Evolutionary conservation across 2,888 invertebrate genomes (phyloP), one percentile per base, ranked within the genome.

Genomic region (Cybosia mesomella): DNA sequence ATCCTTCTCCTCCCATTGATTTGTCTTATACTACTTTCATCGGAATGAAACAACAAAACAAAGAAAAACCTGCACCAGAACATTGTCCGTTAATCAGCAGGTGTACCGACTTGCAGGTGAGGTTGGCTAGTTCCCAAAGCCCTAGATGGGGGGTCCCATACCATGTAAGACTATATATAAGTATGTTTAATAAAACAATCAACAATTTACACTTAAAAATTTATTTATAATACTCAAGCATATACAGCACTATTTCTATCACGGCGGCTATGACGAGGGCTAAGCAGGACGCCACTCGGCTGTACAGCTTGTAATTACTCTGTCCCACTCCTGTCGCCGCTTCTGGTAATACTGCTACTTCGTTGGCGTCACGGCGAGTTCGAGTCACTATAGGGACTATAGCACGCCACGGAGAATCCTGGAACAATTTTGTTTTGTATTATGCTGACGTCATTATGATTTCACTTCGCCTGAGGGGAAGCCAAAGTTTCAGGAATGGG

Each of bases 401-500:
- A 0, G 86, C 84, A 13, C 83, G 85, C 86, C 89, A 87, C 21
- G 91, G 90, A 8, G 83, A 81, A n/a, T 91, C 87, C 92, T 92
- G 81, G 43, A 77, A 73, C 7, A 61, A 36, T 13, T 1, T 3
- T 22, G 22, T 22, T 24, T 21, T 54, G 21, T 1, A 22, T 21
- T 54, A 3, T 5, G 32, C 7, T 5, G n/a, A n/a, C n/a, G n/a
- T n/a, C n/a, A n/a, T n/a, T n/a, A n/a, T n/a, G n/a, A n/a, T n/a
- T n/a, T n/a, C n/a, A n/a, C n/a, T n/a, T n/a, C n/a, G n/a, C n/a
- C n/a, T n/a, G n/a, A n/a, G n/a, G n/a, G n/a, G n/a, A n/a, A n/a
- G n/a, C n/a, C n/a, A n/a, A n/a, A n/a, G n/a, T n/a, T n/a, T n/a
- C n/a, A n/a, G n/a, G n/a, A n/a, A n/a, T n/a, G n/a, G n/a, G n/a